These are phyloP conservation scores for Pachyseris speciosa DNA, from an alignment of 64 coral and sea anemone genomes.

Conservation along the genomic window DNA sequence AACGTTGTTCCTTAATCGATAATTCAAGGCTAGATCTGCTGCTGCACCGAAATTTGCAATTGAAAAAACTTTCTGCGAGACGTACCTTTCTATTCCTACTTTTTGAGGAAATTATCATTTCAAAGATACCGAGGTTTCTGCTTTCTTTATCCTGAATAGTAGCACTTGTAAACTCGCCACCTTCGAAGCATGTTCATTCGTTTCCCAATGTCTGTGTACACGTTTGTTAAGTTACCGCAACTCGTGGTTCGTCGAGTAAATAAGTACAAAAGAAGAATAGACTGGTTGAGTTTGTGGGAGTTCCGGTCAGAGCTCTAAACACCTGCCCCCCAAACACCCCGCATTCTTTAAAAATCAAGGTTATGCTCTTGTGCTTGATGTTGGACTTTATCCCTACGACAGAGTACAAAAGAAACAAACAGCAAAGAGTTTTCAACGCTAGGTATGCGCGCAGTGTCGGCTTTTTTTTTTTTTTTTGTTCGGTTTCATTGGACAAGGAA, in stretches of 20 bases:
- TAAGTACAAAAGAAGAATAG: neutral
- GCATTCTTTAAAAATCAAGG: neutral
- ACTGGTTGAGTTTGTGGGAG: neutral
- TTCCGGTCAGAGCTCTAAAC: neutral
- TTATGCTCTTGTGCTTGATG: neutral
- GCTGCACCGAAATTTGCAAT: neutral
- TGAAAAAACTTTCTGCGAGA: neutral
- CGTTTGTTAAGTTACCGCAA: neutral
- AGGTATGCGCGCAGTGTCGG: neutral
- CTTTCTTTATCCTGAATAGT: neutral
- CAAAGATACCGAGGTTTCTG: neutral
- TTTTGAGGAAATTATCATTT: neutral
- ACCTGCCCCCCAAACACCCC: neutral
- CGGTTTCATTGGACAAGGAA: neutral
- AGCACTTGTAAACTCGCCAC: no score
- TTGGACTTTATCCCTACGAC: neutral
- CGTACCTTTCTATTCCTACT: neutral
- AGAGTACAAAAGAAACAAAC: neutral
- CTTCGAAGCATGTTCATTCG: neutral
- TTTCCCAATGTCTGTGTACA: neutral
- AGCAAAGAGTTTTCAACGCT: neutral
- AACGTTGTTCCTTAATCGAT: neutral
- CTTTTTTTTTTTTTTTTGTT: neutral
- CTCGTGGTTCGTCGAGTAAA: neutral
- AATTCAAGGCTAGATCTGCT: no score